Base-by-base conservation (phyloP, 2,888 invertebrate species). In the Melinaea menophilus region DNA sequence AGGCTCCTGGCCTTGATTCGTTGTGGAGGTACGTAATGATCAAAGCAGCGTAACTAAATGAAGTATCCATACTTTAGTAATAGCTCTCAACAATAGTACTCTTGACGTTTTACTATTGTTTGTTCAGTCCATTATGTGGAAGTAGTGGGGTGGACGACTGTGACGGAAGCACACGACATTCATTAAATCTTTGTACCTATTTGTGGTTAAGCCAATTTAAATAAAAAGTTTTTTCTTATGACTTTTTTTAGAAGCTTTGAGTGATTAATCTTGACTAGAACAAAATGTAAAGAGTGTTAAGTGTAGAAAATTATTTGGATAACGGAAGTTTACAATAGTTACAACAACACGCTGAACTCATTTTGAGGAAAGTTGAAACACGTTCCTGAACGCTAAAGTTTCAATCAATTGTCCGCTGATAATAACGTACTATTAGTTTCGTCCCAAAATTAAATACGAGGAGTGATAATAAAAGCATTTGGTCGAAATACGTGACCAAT, bases 361-460 rank as follows among this genome's bases (percentile, higher is more conserved):
- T 22, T 22, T 22, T 22, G 22, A 22, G 22, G 22, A 22, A 22
- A 22, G 22, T 22, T 22, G 22, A 22, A 22, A 22, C 1, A 22
- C 22, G 22, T 22, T 1, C 22, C 22, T 22, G 22, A 22, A 22
- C 22, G 22, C 22, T 22, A 1, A 22, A 22, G 22, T 22, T 48
- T 48, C 13, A 48, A 48, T n/a, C 12, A 48, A n/a, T 48, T 48
- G 48, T 4, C 48, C 13, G 5, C 5, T 13, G n/a, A 48, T 48
- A 48, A 48, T n/a, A 48, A n/a, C n/a, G n/a, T n/a, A n/a, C n/a
- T 48, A 48, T 54, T 59, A 62, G 58, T 59, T 83, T 81, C 75
- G 22, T 76, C 75, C 77, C 76, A 79, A 79, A 85, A 86, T 87
- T 87, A 86, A 86, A 87, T 87, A 78, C 79, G 80, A 79, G 77